Evolutionary conservation across 2,888 invertebrate genomes (phyloP).

Genomic region (Tupiocoris notatus): DNA sequence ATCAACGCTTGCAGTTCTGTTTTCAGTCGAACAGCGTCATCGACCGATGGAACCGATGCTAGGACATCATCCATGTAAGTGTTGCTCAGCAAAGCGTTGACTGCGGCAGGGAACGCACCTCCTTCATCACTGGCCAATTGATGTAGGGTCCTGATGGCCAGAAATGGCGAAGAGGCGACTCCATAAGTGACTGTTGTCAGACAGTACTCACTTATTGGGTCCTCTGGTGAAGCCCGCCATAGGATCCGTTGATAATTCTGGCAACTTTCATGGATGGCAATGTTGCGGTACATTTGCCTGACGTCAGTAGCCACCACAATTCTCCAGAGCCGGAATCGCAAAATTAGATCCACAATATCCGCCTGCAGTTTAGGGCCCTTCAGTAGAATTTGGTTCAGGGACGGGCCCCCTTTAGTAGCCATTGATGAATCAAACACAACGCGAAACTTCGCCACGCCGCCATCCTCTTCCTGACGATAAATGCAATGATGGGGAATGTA

Average conservation of each 20-base stretch:
- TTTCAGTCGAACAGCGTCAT: background rate
- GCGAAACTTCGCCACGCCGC: background rate
- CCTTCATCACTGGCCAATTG: constrained; percentile 6
- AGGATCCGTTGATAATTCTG: constrained; percentile 7
- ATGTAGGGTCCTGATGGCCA: constrained; percentile 11
- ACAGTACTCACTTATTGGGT: background rate
- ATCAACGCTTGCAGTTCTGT: background rate
- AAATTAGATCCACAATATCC: constrained; percentile 10
- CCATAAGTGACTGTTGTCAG: constrained; percentile 8
- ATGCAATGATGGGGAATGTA: constrained; percentile 35
- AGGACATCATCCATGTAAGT: constrained; percentile 13
- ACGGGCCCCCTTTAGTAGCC: background rate
- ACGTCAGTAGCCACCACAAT: constrained; percentile 13
- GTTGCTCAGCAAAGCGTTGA: too few relatives aligned
- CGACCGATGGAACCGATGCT: background rate
- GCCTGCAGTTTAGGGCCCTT: constrained; percentile 7
- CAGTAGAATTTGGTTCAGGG: constrained; percentile 4
- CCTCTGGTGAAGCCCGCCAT: constrained; percentile 5
- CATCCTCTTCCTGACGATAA: background rate
- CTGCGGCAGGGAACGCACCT: background rate
- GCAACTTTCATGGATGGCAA: background rate
- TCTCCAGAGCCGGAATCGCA: background rate
- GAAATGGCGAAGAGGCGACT: background rate
- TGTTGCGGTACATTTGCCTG: constrained; percentile 24
- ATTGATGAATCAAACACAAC: too few relatives aligned